These are phyloP conservation scores for Trichechus manatus DNA, from an alignment of 2,113 vertebrate species.

Conservation along the genomic window DNA sequence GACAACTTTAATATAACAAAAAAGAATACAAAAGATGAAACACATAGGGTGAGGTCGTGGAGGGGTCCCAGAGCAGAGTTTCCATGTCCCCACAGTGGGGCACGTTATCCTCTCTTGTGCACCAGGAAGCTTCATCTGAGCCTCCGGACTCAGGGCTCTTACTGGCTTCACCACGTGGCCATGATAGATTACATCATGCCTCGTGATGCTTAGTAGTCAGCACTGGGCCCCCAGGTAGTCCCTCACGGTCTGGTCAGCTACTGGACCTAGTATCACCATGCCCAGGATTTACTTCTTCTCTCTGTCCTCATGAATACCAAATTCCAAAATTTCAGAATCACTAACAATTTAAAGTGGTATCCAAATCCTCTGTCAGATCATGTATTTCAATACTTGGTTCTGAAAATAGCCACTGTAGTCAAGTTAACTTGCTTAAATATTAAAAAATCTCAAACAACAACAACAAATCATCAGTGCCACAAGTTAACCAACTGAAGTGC, in stretches of 20 bases:
- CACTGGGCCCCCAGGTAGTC: not conserved
- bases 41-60: not conserved
- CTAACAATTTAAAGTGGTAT: not conserved
- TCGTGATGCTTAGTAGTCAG: not conserved
- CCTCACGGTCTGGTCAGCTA: not conserved
- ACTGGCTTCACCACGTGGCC: not conserved
- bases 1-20: not conserved
- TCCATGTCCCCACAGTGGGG: not conserved
- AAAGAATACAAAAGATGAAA: not conserved
- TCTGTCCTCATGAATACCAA: not conserved
- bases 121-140: not conserved
- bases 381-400: not conserved
- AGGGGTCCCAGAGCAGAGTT: not conserved
- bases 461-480: not conserved
- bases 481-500: not conserved
- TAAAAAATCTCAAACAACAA: slow-evolving; percentile 12
- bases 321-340: slow-evolving; percentile 36
- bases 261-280: not conserved
- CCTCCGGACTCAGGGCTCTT: not conserved
- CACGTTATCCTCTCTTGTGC: not conserved
- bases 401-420: not conserved
- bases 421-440: slow-evolving; percentile 1
- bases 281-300: not conserved
- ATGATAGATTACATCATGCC: not conserved
- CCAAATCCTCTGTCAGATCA: not conserved